Conservation (phyloP, 2,113 vertebrate genomes). For the Tetraodon nigroviridis region DNA sequence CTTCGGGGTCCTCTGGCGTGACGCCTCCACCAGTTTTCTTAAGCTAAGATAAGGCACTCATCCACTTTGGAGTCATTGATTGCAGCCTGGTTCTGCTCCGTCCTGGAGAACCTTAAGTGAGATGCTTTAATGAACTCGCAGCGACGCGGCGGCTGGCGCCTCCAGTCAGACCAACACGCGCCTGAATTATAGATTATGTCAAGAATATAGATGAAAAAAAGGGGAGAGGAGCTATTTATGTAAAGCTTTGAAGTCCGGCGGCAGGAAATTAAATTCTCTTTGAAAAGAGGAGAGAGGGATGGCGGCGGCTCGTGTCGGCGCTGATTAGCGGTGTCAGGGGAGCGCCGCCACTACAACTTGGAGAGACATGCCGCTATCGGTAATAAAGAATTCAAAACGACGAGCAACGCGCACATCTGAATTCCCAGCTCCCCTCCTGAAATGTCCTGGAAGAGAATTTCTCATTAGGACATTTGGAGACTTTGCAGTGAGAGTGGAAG, state of each 20-base stretch:
- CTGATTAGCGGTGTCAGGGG: conserved; percentile 49
- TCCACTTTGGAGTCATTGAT: conserved; percentile 43
- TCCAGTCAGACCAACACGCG: conserved; percentile 43
- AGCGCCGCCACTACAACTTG: conserved; percentile 20
- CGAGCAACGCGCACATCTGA: not conserved
- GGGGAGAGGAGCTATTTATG: conserved; percentile 56
- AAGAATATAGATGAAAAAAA: conserved; percentile 58
- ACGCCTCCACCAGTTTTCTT: conserved; percentile 46
- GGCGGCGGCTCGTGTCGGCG: conserved; percentile 38
- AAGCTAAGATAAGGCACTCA: conserved; percentile 45
- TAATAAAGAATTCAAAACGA: not conserved
- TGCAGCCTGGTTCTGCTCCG: conserved; percentile 32
- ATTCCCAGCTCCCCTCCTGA: not conserved
- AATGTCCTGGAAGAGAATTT: not conserved
- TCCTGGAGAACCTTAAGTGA: conserved; percentile 51
- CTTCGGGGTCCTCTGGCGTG: conserved; percentile 13
- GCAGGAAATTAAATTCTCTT: conserved; percentile 69
- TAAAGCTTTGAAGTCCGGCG: conserved; percentile 64
- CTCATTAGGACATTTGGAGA: too few species aligned
- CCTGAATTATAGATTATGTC: conserved; percentile 69
- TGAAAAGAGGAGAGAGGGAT: conserved; percentile 49
- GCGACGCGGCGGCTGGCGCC: conserved; percentile 47
- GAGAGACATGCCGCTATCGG: conserved; percentile 25
- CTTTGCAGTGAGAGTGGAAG: too few species aligned
- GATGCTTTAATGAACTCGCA: conserved; percentile 54